phyloP scores from a whole-genome alignment of 2,888 invertebrate species.

The Blastobasis adustella region DNA sequence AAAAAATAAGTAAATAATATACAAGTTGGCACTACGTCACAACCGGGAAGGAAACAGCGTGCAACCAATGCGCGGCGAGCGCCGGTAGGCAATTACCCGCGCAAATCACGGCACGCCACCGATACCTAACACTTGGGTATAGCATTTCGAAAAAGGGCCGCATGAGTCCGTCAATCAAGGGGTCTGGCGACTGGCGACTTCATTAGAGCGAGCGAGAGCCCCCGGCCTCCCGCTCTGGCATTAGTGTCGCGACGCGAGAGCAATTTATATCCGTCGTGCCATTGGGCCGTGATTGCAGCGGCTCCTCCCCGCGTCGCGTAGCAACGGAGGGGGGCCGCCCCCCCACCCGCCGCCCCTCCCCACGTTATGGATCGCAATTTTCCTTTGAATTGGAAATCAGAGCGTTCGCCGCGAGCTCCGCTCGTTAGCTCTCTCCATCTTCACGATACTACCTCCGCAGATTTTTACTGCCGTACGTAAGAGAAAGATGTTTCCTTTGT shows the following conservation, averaged over 20 bases:
- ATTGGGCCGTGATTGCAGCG: conserved; percentile 75
- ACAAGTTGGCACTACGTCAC: conserved; percentile 1
- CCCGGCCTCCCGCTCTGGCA: conserved; percentile 43
- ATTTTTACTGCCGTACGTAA: conserved; percentile 54
- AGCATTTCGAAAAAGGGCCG: conserved; percentile 61
- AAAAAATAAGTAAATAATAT: no score
- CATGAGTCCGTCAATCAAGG: conserved; percentile 64
- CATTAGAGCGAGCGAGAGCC: conserved; percentile 59
- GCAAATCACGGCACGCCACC: conserved; percentile 59
- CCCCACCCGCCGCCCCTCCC: conserved; percentile 38
- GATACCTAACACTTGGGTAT: conserved; percentile 51
- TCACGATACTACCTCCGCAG: conserved; percentile 57
- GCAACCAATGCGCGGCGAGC: conserved; percentile 30
- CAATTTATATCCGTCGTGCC: conserved; percentile 76
- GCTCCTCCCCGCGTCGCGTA: conserved; percentile 79
- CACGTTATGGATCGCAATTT: conserved; percentile 74
- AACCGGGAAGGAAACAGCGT: conserved; percentile 19
- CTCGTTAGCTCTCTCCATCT: conserved; percentile 69
- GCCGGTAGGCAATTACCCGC: conserved; percentile 35
- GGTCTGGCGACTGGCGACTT: conserved; percentile 61
- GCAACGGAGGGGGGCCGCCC: conserved; percentile 68
- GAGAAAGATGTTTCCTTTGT: conserved; percentile 58
- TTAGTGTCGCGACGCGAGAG: conserved; percentile 65
- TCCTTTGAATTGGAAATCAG: conserved; percentile 77
- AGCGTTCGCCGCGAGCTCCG: conserved; percentile 58